These are phyloP conservation scores for Cariama cristata DNA, from an alignment of 2,113 vertebrate species.

Conservation along the genomic window DNA sequence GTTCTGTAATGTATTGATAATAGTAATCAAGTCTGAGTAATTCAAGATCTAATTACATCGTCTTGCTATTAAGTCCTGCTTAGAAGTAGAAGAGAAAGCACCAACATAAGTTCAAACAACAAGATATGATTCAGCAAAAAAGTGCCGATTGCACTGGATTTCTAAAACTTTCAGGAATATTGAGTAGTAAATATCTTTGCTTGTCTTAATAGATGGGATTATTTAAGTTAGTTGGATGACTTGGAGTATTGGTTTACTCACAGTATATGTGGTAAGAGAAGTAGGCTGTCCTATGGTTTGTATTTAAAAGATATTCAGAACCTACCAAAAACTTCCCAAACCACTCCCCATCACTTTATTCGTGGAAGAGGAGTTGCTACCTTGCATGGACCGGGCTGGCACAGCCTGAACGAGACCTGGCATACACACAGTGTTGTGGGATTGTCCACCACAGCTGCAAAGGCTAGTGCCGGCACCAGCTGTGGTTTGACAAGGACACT, in stretches of 20 bases:
- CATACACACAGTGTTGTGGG: fast-evolving
- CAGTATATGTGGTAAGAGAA: not conserved
- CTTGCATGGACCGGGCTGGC: not conserved
- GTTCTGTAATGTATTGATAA: not conserved
- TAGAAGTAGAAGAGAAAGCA: not conserved
- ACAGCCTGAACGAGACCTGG: not conserved
- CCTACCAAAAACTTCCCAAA: not conserved
- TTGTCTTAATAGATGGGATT: not conserved
- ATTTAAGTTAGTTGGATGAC: not conserved
- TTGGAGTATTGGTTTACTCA: not conserved
- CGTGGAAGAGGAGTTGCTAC: not conserved
- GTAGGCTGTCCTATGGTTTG: not conserved
- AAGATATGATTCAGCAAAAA: not conserved
- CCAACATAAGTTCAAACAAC: not conserved
- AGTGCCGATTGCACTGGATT: not conserved
- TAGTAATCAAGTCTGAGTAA: constrained; percentile 25
- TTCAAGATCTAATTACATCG: not conserved
- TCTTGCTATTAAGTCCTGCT: not conserved
- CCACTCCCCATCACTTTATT: not conserved
- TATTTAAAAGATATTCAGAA: not conserved
- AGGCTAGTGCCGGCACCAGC: too few relatives aligned
- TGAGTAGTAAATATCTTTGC: not conserved
- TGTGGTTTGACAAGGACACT: not conserved
- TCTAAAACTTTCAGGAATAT: not conserved
- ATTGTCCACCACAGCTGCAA: fast-evolving